Evolutionary conservation across 1,140 invertebrate genomes (phyloP), one percentile per base, ranked within the genome.

Genomic region (Sycophaga agraensis): DNA sequence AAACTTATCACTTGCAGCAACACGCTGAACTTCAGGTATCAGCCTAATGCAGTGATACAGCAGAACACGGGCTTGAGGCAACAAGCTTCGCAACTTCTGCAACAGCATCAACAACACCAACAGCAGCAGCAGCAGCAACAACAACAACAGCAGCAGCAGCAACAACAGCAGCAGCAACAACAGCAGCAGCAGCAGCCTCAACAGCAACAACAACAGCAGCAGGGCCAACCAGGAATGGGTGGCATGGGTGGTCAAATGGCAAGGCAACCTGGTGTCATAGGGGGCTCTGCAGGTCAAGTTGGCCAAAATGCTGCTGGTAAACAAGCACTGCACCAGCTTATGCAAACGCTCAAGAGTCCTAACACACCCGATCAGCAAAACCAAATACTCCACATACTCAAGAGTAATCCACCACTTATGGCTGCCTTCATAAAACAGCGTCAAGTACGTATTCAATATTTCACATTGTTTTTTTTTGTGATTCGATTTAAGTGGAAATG

Each of bases 361-460:
- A 89, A 88, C 59, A 90, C 90, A n/a, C 91, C 91, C 46, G 93
- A 97, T 69, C 93, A 96, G 73, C 95, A 98, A 71, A 89, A 92
- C 71, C 92, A 96, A 81, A 93, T 98, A 50, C 82, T 97, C 24
- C 88, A 90, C 68, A 96, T 98, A 70, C 86, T 98, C 43, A 97
- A 96, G 79, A 90, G 89, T 45, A 96, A 98, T 84, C 96, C 96
- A 43, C 93, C 93, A 61, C 83, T 98, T 11, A 98, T 98, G 94
- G 95, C 96, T 55, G 93, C 94, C 48, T 96, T 97, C 73, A 94
- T 98, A 54, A 96, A 96, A 78, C 93, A 96, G 80, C 84, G 92
- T 75, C 89, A 92, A 82, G 86, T 88, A 68, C 57, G 64, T 55
- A n/a, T n/a, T n/a, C n/a, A n/a, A n/a, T n/a, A n/a, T n/a, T n/a